phyloP scores from a whole-genome alignment of 2,113 vertebrate genomes.

The Xenopus laevis region DNA sequence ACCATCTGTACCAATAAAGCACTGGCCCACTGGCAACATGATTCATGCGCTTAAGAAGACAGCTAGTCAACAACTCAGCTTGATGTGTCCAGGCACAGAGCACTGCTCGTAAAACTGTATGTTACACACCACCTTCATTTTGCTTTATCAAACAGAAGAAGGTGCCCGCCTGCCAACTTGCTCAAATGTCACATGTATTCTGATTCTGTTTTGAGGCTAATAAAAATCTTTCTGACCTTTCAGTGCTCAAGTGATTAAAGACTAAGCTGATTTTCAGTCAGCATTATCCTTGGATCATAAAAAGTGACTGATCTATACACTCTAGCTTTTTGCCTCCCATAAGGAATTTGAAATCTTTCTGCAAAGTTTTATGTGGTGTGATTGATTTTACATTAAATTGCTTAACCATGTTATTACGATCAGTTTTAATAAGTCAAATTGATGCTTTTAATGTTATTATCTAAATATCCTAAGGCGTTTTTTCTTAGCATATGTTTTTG shows the following conservation, averaged over 20 bases:
- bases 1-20: constrained; percentile 44
- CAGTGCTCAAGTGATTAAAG: constrained; percentile 38
- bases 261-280: constrained; percentile 15
- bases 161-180: constrained; percentile 10
- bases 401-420: too few species aligned
- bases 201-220: constrained; percentile 43
- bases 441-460: too few species aligned
- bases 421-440: too few species aligned
- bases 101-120: constrained; percentile 11
- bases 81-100: constrained; percentile 27
- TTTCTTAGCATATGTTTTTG: too few species aligned
- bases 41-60: constrained; percentile 38
- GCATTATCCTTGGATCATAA: constrained; percentile 34
- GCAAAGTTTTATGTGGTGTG: too few species aligned
- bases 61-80: constrained; percentile 31
- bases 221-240: constrained; percentile 48
- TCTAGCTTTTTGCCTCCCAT: background rate
- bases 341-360: too few species aligned
- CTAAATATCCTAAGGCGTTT: too few species aligned
- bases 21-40: constrained; percentile 40
- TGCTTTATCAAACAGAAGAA: background rate
- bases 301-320: constrained; percentile 8
- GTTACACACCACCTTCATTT: constrained; percentile 7
- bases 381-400: too few species aligned
- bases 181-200: constrained; percentile 33